Base-by-base conservation (phyloP, 2,113 vertebrate species). In the Hippopotamus amphibius region DNA sequence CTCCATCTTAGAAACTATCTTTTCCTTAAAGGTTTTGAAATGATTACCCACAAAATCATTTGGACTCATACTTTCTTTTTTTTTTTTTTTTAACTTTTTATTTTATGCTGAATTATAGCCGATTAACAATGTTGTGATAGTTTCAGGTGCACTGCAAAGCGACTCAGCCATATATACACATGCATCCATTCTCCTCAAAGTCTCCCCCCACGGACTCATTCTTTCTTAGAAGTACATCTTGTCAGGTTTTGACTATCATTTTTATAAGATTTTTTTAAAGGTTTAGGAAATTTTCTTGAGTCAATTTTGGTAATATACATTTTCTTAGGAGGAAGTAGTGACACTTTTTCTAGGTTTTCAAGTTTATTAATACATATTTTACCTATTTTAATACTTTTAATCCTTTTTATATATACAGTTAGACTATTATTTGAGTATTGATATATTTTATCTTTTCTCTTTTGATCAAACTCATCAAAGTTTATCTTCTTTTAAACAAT, bases 401-500 rank as follows among this genome's bases (percentile, higher is more conserved):
- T 93, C 28, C 28, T 16, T 3, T 83, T 68, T 66, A 81, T 82
- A 55, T 79, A 22, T 53, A 2, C 7, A 88, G 5, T 41, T n/a
- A 90, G 17, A 82, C 37, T 69, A 69, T 46, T 68, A 79, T 19
- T 71, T 80, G 6, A 30, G 15, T 43, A 50, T 10, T 69, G 22
- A 59, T 24, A 50, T 48, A 80, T n/a, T 88, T 72, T 80, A 6
- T 61, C 7, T 26, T 86, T 46, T 82, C 46, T 43, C 16, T 57
- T 59, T 48, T 79, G 7, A 79, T 69, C 6, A 72, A 2, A 53
- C 11, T 81, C 77, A 69, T 12, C 6, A 53, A 69, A 41, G 13
- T 79, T 90, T n/a, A 94, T 53, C 17, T 93, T 85, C 21, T 37
- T 89, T 63, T 43, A 43, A 97, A 85, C 12, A 53, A 26, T 72